Evolutionary conservation across 2,113 vertebrate genomes (phyloP).

Genomic region (Cettia cetti): DNA sequence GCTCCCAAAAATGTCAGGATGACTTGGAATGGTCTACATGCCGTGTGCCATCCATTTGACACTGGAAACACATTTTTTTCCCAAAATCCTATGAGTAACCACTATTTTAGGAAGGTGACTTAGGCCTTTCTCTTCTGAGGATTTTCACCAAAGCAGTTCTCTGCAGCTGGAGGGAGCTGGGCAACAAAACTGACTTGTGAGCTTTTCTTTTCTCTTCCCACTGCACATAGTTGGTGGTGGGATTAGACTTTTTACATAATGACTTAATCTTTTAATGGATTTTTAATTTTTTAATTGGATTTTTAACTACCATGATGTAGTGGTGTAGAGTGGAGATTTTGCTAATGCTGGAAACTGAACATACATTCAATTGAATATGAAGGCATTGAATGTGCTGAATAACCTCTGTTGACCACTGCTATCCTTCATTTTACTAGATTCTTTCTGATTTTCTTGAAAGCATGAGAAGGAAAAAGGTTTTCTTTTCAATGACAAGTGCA

Average conservation of each 20-base stretch:
- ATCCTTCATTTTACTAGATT: background rate
- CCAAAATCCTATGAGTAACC: background rate
- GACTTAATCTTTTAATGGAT: background rate
- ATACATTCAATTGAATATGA: background rate
- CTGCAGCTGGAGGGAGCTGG: background rate
- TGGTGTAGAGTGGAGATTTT: background rate
- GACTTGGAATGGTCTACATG: background rate
- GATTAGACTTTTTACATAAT: background rate
- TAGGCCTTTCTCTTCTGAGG: background rate
- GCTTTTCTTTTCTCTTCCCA: background rate
- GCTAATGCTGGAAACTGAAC: background rate
- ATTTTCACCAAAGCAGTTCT: background rate
- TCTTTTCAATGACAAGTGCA: background rate
- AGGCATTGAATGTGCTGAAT: background rate
- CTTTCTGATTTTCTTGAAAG: background rate
- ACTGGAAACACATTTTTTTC: background rate
- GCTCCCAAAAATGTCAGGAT: background rate
- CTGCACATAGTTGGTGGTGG: background rate
- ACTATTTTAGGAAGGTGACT: background rate
- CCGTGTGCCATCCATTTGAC: background rate
- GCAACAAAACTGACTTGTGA: background rate
- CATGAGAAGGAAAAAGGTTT: background rate
- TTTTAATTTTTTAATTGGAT: background rate
- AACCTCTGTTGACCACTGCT: fast-evolving
- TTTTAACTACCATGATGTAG: background rate